Evolutionary conservation across 2,888 invertebrate genomes (phyloP), one percentile per base, ranked within the genome.

Genomic region (Congeria kusceri): DNA sequence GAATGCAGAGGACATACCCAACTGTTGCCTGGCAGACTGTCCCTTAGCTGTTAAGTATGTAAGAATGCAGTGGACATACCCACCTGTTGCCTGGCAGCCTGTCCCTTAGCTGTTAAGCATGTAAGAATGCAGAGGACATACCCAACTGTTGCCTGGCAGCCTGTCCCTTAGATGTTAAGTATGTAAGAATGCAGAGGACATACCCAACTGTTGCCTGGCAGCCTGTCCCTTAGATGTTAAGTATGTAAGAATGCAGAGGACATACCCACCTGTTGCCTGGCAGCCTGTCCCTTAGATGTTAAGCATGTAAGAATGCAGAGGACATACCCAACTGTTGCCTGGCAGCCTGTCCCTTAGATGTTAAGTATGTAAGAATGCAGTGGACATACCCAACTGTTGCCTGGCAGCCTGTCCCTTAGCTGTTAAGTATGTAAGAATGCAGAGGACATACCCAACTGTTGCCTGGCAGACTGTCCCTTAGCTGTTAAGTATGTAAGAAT

Each of bases 141-240:
- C 91, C 85, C 58, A 91, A 57, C 59, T 91, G 91, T 56, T 83
- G 83, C 76, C 85, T 84, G 23, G 88, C 89, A 28, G 94, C 93
- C 67, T 86, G 87, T 28, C 93, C 94, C 79, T 93, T 94, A 59
- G 89, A n/a, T n/a, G n/a, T n/a, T n/a, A n/a, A n/a, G n/a, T n/a
- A n/a, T n/a, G n/a, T n/a, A n/a, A n/a, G n/a, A n/a, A n/a, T n/a
- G n/a, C n/a, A n/a, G n/a, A n/a, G n/a, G n/a, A n/a, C n/a, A n/a
- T n/a, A 91, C 91, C 85, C 58, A 91, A 57, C 59, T 91, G 91
- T 56, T 83, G 83, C 76, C 85, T 84, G 23, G 88, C 89, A 28
- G 94, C 93, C 67, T 86, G 87, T 28, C 93, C 94, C 79, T 93
- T 94, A 59, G 89, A n/a, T n/a, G n/a, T n/a, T n/a, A n/a, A n/a